These are phyloP conservation scores for Montipora efflorescens DNA, from an alignment of 64 coral and sea anemone species.

Conservation along the genomic window DNA sequence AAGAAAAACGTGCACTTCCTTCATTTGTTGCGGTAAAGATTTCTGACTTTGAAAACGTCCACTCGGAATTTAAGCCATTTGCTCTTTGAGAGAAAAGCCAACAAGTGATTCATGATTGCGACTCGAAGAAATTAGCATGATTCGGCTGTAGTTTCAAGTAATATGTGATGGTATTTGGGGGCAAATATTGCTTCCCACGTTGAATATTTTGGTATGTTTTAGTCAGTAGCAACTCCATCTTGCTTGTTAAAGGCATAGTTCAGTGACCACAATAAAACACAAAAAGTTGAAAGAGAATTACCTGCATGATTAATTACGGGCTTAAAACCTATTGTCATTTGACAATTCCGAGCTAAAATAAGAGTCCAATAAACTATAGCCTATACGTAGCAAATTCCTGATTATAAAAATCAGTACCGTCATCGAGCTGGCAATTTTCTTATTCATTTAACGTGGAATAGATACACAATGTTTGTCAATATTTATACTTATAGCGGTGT, in stretches of 20 bases:
- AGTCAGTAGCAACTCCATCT: neutral
- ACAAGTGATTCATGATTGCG: too few relatives aligned
- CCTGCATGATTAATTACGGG: constrained; percentile 5
- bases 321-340: neutral
- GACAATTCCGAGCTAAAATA: neutral
- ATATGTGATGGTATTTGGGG: constrained; percentile 8
- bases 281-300: constrained; percentile 16
- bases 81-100: neutral
- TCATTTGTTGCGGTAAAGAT: neutral
- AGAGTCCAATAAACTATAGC: too few relatives aligned
- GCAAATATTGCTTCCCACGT: constrained; percentile 40
- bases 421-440: neutral
- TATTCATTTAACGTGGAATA: neutral
- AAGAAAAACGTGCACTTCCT: too few relatives aligned
- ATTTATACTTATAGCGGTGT: constrained; percentile 15
- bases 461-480: neutral
- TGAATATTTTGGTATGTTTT: constrained; percentile 18
- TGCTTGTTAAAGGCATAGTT: neutral
- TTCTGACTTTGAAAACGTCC: neutral
- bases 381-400: constrained; percentile 23
- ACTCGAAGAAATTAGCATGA: neutral
- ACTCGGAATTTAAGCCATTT: neutral
- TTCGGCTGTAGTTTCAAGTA: neutral
- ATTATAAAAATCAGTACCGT: neutral
- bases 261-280: neutral